Percentiles rank a stretch among this genome's conserved stretches.
phyloP scores from a whole-genome alignment of 2,888 invertebrate genomes.

The Mesopsocus fuscifrons region DNA sequence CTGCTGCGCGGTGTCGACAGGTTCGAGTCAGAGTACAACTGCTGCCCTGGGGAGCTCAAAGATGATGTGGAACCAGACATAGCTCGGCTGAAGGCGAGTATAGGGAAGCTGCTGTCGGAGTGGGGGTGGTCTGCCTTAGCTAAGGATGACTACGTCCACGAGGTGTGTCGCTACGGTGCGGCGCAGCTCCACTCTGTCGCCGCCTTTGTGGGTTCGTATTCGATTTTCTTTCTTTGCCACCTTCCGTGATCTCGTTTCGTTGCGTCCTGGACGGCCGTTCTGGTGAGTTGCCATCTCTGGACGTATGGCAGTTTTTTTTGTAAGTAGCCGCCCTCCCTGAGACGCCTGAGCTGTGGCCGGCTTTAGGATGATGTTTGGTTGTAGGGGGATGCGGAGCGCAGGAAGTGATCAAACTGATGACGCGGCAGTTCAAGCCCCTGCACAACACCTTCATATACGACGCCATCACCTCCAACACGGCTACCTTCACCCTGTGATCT shows the following conservation, averaged over 20 bases:
- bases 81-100: conserved; percentile 55
- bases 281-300: too few species aligned
- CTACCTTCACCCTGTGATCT: conserved; percentile 56
- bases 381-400: conserved; percentile 83
- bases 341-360: too few species aligned
- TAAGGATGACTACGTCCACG: conserved; percentile 87
- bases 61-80: conserved; percentile 80
- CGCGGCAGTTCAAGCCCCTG: conserved; percentile 88
- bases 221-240: too few species aligned
- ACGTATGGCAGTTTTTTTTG: too few species aligned
- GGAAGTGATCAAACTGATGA: conserved; percentile 87
- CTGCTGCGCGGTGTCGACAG: conserved; percentile 78
- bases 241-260: too few species aligned
- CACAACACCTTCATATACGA: conserved; percentile 93
- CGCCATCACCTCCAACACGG: conserved; percentile 72
- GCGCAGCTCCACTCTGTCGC: conserved; percentile 88
- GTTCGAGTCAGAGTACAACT: conserved; percentile 72
- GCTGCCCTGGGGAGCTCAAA: conserved; percentile 74
- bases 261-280: too few species aligned
- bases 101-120: conserved; percentile 58
- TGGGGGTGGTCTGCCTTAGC: conserved; percentile 60
- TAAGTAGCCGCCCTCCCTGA: too few species aligned
- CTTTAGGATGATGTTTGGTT: too few species aligned
- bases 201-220: conserved; percentile 52
- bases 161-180: conserved; percentile 88